Percentiles rank a stretch among this genome's conserved stretches.
Conservation (phyloP, 2,888 invertebrate species). For the Mimas tiliae region DNA sequence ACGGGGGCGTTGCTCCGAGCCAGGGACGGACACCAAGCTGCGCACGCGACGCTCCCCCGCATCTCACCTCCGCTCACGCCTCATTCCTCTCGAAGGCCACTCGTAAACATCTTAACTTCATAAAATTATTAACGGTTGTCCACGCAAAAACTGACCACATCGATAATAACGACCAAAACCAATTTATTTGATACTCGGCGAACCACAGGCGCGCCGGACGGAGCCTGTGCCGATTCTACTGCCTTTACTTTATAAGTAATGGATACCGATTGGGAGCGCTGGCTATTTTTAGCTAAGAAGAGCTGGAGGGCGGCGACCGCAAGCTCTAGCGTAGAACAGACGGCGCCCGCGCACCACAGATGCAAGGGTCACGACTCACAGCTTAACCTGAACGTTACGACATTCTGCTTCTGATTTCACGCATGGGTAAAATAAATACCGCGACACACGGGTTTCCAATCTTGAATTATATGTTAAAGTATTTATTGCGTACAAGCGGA, state of each 20-base stretch:
- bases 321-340: slow-evolving; percentile 57
- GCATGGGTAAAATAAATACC: slow-evolving; percentile 4
- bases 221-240: slow-evolving; percentile 18
- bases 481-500: slow-evolving; percentile 41
- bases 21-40: slow-evolving; percentile 80
- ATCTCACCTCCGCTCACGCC: slow-evolving; percentile 51
- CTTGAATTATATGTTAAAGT: slow-evolving; percentile 22
- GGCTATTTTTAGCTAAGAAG: slow-evolving; percentile 73
- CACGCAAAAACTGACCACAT: slow-evolving; percentile 26
- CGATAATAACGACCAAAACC: slow-evolving; percentile 23
- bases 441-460: slow-evolving; percentile 13
- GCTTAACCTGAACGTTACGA: slow-evolving; percentile 49
- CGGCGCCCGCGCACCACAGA: slow-evolving; percentile 62
- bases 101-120: slow-evolving; percentile 39
- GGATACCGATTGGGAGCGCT: slow-evolving; percentile 20
- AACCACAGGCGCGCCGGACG: slow-evolving; percentile 10
- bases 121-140: slow-evolving; percentile 45
- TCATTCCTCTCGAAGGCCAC: slow-evolving; percentile 45
- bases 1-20: slow-evolving; percentile 84
- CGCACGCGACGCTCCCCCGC: slow-evolving; percentile 81
- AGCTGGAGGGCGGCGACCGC: slow-evolving; percentile 75
- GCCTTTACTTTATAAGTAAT: slow-evolving; percentile 25
- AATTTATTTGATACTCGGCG: slow-evolving; percentile 13
- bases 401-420: slow-evolving; percentile 40
- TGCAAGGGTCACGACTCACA: slow-evolving; percentile 59